Conservation (phyloP, 2,888 invertebrate species). For the Pseudococcus viburni region DNA sequence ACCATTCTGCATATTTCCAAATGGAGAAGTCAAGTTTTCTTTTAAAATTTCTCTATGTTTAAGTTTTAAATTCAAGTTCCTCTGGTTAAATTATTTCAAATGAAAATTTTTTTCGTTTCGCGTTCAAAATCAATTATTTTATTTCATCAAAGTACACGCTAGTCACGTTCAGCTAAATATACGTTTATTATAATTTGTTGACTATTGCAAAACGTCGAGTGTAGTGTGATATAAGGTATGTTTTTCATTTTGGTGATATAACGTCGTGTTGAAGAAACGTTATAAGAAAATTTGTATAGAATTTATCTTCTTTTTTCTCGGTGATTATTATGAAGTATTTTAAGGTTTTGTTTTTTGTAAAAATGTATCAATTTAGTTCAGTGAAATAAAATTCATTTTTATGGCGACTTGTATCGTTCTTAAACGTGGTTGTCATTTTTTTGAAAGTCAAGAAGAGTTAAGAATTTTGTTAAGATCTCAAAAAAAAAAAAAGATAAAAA, state of each 20-base stretch:
- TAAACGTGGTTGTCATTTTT: too few relatives aligned
- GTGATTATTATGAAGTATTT: conserved; percentile 31
- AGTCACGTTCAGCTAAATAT: neutral
- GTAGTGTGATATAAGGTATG: conserved; percentile 20
- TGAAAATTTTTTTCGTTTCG: neutral
- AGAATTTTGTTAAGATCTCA: too few relatives aligned
- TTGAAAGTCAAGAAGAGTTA: too few relatives aligned
- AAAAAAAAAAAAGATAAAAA: too few relatives aligned
- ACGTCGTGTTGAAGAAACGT: neutral
- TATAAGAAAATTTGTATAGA: conserved; percentile 2
- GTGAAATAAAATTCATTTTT: neutral
- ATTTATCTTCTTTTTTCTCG: neutral
- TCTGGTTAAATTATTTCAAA: conserved; percentile 18
- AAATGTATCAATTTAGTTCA: neutral
- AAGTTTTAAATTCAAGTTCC: conserved; percentile 19
- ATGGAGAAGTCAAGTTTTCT: neutral
- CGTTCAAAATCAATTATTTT: conserved; percentile 17
- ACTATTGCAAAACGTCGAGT: neutral
- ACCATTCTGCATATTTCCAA: neutral
- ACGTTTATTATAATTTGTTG: conserved; percentile 7
- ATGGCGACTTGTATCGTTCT: too few relatives aligned
- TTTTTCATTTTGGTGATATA: conserved; percentile 18
- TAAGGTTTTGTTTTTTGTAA: conserved; percentile 49
- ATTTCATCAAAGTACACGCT: conserved; percentile 22
- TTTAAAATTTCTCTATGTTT: neutral